A percentile compares a stretch with the other conserved stretches of the same genome.
phyloP scores from a whole-genome alignment of 2,888 invertebrate genomes.

The Aricia artaxerxes region DNA sequence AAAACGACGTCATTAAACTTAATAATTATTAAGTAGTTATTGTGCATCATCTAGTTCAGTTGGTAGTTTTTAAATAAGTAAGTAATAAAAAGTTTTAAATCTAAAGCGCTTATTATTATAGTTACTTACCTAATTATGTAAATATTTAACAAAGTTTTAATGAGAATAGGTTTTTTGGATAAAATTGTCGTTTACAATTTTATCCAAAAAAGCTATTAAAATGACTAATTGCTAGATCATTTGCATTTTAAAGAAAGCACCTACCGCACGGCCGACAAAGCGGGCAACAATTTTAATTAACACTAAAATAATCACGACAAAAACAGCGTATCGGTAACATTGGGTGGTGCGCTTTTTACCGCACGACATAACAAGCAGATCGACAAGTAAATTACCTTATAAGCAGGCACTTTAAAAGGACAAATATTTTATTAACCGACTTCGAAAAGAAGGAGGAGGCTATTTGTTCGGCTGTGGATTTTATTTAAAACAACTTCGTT shows the following conservation, averaged over 20 bases:
- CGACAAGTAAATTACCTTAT: constrained; percentile 5
- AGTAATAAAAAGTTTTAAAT: no score
- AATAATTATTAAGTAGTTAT: no score
- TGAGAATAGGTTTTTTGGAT: not conserved
- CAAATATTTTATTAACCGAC: not conserved
- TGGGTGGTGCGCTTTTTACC: not conserved
- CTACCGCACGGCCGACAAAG: constrained; percentile 1
- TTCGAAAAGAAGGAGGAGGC: not conserved
- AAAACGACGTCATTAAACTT: no score
- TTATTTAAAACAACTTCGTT: not conserved
- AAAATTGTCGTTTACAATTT: not conserved
- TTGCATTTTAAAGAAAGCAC: constrained; percentile 5
- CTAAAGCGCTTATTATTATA: no score
- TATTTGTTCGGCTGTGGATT: not conserved
- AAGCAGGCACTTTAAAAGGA: not conserved
- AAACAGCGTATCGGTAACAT: constrained; percentile 16
- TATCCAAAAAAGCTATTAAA: not conserved
- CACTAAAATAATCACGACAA: constrained; percentile 22
- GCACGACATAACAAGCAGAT: not conserved
- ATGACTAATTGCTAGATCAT: not conserved
- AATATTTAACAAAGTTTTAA: not conserved
- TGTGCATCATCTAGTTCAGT: no score
- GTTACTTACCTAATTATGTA: not conserved
- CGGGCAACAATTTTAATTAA: constrained; percentile 8
- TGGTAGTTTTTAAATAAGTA: no score